Evolutionary conservation across 2,113 vertebrate genomes (phyloP).

Genomic region (Corynorhinus townsendii): DNA sequence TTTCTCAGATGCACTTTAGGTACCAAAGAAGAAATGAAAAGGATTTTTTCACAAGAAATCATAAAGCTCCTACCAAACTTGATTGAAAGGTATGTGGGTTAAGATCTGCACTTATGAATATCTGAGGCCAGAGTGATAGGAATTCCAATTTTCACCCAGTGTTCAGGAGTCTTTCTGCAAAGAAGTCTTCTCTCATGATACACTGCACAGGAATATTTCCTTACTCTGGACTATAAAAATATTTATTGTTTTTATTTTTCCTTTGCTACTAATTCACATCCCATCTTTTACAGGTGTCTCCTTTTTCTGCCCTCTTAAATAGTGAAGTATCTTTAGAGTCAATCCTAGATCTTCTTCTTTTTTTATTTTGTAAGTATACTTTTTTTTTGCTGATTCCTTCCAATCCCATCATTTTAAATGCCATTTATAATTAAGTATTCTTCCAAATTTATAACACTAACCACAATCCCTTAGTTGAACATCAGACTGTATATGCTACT

Average conservation of each 20-base stretch:
- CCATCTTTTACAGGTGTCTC: not conserved
- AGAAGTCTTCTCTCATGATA: not conserved
- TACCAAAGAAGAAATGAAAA: not conserved
- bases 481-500: not conserved
- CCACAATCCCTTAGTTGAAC: not conserved
- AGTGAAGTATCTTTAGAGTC: not conserved
- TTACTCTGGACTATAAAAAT: not conserved
- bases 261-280: not conserved
- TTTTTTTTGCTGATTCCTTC: not conserved
- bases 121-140: not conserved
- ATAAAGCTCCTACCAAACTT: not conserved
- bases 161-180: not conserved
- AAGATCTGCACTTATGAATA: not conserved
- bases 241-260: not conserved
- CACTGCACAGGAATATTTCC: not conserved
- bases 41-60: not conserved
- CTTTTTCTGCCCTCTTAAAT: not conserved
- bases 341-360: not conserved
- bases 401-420: not conserved
- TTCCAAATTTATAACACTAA: not conserved
- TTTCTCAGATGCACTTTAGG: not conserved
- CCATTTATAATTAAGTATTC: not conserved
- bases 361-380: not conserved
- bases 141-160: not conserved
- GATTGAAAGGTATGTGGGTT: not conserved